These are phyloP conservation scores for Ptychoptera contaminata DNA, from an alignment of 2,888 invertebrate species.

Conservation along the genomic window DNA sequence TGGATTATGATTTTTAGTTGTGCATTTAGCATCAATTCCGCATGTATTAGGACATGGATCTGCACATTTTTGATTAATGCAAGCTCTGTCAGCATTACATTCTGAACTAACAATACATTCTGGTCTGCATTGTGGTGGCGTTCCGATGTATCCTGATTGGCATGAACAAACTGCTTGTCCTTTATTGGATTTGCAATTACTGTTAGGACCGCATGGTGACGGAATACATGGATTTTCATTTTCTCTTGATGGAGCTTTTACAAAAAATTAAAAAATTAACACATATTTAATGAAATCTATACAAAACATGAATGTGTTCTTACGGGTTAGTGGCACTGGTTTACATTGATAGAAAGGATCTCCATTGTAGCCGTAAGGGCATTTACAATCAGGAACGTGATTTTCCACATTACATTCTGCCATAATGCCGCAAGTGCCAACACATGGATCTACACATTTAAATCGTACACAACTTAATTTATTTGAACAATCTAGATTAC, in stretches of 20 bases:
- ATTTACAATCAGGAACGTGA: conserved; percentile 64
- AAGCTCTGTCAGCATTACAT: conserved; percentile 66
- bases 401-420: conserved; percentile 65
- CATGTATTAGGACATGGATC: conserved; percentile 82
- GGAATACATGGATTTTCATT: conserved; percentile 59
- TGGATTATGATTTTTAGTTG: conserved; percentile 70
- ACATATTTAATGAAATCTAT: no score
- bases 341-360: conserved; percentile 69
- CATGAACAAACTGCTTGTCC: conserved; percentile 75
- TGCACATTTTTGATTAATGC: conserved; percentile 69
- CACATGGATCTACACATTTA: conserved; percentile 75
- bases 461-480: conserved; percentile 61
- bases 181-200: conserved; percentile 65
- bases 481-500: conserved; percentile 56
- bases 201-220: conserved; percentile 77
- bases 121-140: conserved; percentile 66
- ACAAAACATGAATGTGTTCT: conserved; percentile 10
- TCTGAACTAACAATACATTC: conserved; percentile 79
- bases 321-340: conserved; percentile 32
- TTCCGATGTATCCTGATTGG: conserved; percentile 58
- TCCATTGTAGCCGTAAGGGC: conserved; percentile 58
- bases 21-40: conserved; percentile 70
- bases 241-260: conserved; percentile 30
- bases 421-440: conserved; percentile 63
- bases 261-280: conserved; percentile 14